A percentile compares a stretch with the other conserved stretches of the same genome.
phyloP scores from a whole-genome alignment of 2,797 vertebrate species.

The Falco concolor region DNA sequence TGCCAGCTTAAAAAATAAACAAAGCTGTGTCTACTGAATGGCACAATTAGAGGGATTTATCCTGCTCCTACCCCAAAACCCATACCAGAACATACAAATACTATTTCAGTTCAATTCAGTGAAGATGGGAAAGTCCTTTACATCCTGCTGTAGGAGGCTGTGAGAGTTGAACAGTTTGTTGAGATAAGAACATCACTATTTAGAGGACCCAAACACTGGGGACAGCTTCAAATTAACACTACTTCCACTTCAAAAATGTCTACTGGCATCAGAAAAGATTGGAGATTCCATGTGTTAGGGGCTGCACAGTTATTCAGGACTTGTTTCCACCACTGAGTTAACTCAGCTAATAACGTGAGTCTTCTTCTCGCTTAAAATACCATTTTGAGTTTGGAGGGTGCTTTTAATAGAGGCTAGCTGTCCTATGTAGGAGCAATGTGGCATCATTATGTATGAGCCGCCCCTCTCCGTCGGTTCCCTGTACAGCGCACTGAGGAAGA shows the following conservation, averaged over 20 bases:
- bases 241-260: not conserved
- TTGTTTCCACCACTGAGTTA: not conserved
- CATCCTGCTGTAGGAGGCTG: not conserved
- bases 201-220: not conserved
- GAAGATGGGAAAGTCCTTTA: not conserved
- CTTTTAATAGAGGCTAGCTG: not conserved
- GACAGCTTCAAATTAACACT: not conserved
- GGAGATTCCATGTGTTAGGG: not conserved
- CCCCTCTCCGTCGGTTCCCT: not conserved
- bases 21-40: slow-evolving; percentile 9
- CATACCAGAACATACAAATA: not conserved
- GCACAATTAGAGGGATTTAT: not conserved
- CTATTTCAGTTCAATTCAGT: not conserved
- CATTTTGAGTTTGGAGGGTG: not conserved
- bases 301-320: not conserved
- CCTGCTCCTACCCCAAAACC: not conserved
- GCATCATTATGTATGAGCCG: not conserved
- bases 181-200: not conserved
- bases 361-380: not conserved
- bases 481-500: not conserved
- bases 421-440: not conserved
- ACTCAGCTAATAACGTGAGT: not conserved
- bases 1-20: slow-evolving; percentile 32
- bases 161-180: not conserved
- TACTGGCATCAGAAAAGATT: not conserved